These are phyloP conservation scores for Astreopora myriophthalma DNA, from an alignment of 64 coral and sea anemone genomes.

Conservation along the genomic window DNA sequence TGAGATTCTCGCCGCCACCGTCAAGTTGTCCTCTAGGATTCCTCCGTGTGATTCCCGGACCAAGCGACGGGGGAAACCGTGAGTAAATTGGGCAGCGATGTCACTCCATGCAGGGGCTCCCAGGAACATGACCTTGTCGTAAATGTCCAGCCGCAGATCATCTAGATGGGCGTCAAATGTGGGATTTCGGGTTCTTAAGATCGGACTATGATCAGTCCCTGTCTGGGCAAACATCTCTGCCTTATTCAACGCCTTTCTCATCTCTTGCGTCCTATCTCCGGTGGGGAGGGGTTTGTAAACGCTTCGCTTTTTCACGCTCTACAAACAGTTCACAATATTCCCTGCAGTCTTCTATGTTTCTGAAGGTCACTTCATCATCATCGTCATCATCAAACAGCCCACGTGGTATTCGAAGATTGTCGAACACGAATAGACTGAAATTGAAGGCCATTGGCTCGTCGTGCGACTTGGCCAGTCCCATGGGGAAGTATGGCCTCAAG, in stretches of 20 bases:
- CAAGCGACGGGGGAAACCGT: conserved; percentile 34
- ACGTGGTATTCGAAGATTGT: too few relatives aligned
- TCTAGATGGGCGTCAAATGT: conserved; percentile 41
- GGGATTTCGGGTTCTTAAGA: background rate
- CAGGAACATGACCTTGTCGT: conserved; percentile 21
- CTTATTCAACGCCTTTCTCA: background rate
- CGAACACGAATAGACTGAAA: too few relatives aligned
- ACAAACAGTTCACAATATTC: background rate
- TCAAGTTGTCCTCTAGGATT: conserved; percentile 29
- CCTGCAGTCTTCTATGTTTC: background rate
- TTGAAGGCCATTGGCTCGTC: too few relatives aligned
- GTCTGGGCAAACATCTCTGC: background rate
- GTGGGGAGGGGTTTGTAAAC: background rate
- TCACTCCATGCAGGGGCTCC: background rate
- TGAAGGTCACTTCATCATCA: background rate
- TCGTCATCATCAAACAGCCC: background rate
- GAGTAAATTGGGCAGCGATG: conserved; percentile 1
- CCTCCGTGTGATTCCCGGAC: background rate
- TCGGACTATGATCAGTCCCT: conserved; percentile 7
- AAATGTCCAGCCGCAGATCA: background rate
- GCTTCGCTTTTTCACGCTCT: background rate
- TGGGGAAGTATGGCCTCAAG: too few relatives aligned
- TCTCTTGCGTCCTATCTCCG: background rate
- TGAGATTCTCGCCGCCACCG: background rate
- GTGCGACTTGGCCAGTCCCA: too few relatives aligned